phyloP scores from a whole-genome alignment of 2,797 vertebrate species.

The Xenopus petersii region DNA sequence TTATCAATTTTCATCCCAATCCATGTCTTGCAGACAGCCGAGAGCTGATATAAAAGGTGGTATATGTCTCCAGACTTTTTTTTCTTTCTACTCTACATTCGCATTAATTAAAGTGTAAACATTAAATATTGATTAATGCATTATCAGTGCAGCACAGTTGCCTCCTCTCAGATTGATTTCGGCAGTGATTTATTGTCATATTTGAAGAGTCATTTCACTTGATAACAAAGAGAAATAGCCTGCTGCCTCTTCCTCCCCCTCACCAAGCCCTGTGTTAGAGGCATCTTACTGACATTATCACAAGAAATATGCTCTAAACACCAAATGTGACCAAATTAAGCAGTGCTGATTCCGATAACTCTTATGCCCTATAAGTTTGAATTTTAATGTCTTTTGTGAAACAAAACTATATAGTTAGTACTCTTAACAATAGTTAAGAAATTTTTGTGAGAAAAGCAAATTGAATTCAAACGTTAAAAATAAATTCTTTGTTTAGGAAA shows the following conservation, averaged over 20 bases:
- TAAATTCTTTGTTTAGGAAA: too few relatives aligned
- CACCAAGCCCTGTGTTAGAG: constrained; percentile 10
- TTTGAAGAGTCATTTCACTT: constrained; percentile 99
- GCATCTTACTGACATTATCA: constrained; percentile 3
- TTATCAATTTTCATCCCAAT: constrained; percentile 71
- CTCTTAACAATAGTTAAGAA: too few relatives aligned
- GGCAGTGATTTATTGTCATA: constrained; percentile 99
- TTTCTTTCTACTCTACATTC: constrained; percentile 83
- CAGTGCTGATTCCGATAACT: background rate
- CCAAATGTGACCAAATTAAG: background rate
- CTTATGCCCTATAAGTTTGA: background rate
- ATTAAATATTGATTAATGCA: constrained; percentile 99
- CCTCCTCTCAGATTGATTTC: constrained; percentile 97
- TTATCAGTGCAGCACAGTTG: constrained; percentile 98
- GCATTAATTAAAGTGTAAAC: constrained; percentile 99
- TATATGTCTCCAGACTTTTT: constrained; percentile 79
- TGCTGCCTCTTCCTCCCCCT: constrained; percentile 63
- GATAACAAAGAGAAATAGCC: constrained; percentile 98
- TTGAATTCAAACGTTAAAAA: too few relatives aligned
- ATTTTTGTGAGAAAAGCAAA: too few relatives aligned
- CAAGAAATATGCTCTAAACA: constrained; percentile 20
- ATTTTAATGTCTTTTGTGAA: too few relatives aligned
- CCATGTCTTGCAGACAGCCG: constrained; percentile 69
- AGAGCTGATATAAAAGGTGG: constrained; percentile 86
- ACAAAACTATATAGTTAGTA: too few relatives aligned